Evolutionary conservation across 1,140 invertebrate genomes (phyloP).

Genomic region (Drosophila ogumai): DNA sequence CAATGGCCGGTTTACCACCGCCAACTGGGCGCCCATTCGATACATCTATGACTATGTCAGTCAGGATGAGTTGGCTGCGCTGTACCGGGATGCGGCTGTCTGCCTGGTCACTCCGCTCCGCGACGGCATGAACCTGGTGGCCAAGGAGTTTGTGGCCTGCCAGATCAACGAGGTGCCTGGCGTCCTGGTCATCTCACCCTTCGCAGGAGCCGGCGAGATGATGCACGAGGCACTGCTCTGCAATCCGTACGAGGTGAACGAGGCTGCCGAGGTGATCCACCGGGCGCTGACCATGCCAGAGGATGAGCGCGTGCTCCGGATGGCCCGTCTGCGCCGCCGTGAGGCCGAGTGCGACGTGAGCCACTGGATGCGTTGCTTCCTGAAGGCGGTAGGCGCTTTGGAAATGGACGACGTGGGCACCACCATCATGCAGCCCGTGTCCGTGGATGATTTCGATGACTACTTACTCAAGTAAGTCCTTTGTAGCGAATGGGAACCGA

Average conservation of each 20-base stretch:
- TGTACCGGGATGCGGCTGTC: slow-evolving; percentile 94
- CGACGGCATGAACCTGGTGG: slow-evolving; percentile 97
- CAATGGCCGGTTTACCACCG: slow-evolving; percentile 94
- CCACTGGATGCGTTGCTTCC: slow-evolving; percentile 94
- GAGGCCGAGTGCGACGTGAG: slow-evolving; percentile 94
- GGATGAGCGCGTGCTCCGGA: slow-evolving; percentile 93
- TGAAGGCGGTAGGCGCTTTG: slow-evolving; percentile 93
- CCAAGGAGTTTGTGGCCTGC: slow-evolving; percentile 96
- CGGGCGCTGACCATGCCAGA: slow-evolving; percentile 95
- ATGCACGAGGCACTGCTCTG: slow-evolving; percentile 96
- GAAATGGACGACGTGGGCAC: slow-evolving; percentile 93
- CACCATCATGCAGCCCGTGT: slow-evolving; percentile 93
- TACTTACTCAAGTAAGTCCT: slow-evolving; percentile 90
- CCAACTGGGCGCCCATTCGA: slow-evolving; percentile 95
- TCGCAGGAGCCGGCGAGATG: slow-evolving; percentile 95
- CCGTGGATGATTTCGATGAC: slow-evolving; percentile 94
- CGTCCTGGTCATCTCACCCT: slow-evolving; percentile 94
- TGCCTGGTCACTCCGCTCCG: slow-evolving; percentile 94
- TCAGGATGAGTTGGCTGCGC: slow-evolving; percentile 93
- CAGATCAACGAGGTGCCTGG: slow-evolving; percentile 95
- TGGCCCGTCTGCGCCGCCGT: slow-evolving; percentile 92
- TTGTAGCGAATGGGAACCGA: not conserved
- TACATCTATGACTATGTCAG: slow-evolving; percentile 96
- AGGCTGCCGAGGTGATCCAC: slow-evolving; percentile 94
- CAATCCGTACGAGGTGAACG: slow-evolving; percentile 95